phyloP scores from a whole-genome alignment of 1,140 invertebrate genomes.

The Hycleus cichorii region DNA sequence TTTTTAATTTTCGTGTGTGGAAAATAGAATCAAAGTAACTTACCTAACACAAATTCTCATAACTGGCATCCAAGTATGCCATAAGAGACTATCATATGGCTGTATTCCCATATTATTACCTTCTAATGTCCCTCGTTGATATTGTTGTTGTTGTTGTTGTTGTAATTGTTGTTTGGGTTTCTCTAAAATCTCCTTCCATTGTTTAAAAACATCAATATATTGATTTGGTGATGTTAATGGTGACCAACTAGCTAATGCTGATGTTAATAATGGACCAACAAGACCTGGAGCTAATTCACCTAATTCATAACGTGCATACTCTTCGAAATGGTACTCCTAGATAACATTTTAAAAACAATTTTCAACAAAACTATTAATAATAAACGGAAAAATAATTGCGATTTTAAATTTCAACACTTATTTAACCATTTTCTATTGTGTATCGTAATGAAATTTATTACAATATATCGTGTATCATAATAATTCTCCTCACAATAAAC shows the following conservation, averaged over 20 bases:
- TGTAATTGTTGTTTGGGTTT: slow-evolving; percentile 27
- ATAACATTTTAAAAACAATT: not conserved
- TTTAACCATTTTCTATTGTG: too few species aligned
- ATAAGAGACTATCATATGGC: slow-evolving; percentile 74
- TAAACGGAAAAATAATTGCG: too few species aligned
- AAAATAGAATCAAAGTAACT: slow-evolving; percentile 31
- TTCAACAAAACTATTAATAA: too few species aligned
- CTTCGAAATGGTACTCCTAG: slow-evolving; percentile 50
- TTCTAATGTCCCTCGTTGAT: slow-evolving; percentile 39
- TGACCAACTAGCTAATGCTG: slow-evolving; percentile 63
- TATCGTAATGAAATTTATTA: too few species aligned
- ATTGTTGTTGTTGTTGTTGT: not conserved
- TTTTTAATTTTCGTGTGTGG: not conserved
- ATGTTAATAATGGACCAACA: slow-evolving; percentile 59
- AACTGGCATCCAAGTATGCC: slow-evolving; percentile 85
- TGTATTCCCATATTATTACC: slow-evolving; percentile 52
- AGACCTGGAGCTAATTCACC: slow-evolving; percentile 58
- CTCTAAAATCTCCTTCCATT: slow-evolving; percentile 65
- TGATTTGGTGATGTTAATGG: slow-evolving; percentile 57
- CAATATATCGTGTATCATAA: too few species aligned
- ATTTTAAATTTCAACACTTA: too few species aligned
- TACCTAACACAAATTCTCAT: slow-evolving; percentile 62
- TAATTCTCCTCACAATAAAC: too few species aligned
- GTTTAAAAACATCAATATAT: slow-evolving; percentile 58
- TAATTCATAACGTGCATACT: slow-evolving; percentile 52